Evolutionary conservation across 1,140 invertebrate genomes (phyloP).

Genomic region (Zeugodacus cucurbitae): DNA sequence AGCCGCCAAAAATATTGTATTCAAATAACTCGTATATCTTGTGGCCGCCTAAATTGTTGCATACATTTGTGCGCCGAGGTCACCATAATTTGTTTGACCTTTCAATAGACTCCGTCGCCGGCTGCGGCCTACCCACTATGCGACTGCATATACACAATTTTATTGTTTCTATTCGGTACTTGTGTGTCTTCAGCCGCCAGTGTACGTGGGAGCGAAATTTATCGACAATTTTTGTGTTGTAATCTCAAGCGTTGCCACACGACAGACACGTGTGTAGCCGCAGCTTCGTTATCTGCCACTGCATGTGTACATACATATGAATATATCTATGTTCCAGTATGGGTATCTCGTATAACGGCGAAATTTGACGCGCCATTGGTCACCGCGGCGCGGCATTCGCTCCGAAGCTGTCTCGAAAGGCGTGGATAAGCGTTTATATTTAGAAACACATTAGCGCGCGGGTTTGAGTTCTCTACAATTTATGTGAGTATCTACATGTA

Average conservation of each 20-base stretch:
- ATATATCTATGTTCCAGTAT: background rate
- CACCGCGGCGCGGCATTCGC: background rate
- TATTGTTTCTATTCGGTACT: background rate
- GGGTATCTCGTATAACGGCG: background rate
- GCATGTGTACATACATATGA: background rate
- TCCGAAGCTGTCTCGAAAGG: background rate
- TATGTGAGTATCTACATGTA: background rate
- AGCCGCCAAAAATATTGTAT: background rate
- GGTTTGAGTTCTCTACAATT: background rate
- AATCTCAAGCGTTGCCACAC: constrained; percentile 51
- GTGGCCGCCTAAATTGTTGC: background rate
- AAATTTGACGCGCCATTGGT: background rate
- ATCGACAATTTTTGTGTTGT: constrained; percentile 8
- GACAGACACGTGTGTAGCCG: constrained; percentile 42
- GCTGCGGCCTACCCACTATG: background rate
- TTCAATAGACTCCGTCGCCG: constrained; percentile 47
- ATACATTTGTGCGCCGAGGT: constrained; percentile 27
- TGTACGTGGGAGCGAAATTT: constrained; percentile 6
- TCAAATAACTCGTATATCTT: background rate
- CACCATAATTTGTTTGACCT: constrained; percentile 59
- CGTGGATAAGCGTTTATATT: constrained; percentile 32
- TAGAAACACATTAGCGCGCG: background rate
- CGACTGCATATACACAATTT: background rate
- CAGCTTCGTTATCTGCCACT: background rate
- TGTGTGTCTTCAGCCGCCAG: background rate